Base-by-base conservation (phyloP, 2,113 vertebrate genomes). In the Desmodus rotundus region DNA sequence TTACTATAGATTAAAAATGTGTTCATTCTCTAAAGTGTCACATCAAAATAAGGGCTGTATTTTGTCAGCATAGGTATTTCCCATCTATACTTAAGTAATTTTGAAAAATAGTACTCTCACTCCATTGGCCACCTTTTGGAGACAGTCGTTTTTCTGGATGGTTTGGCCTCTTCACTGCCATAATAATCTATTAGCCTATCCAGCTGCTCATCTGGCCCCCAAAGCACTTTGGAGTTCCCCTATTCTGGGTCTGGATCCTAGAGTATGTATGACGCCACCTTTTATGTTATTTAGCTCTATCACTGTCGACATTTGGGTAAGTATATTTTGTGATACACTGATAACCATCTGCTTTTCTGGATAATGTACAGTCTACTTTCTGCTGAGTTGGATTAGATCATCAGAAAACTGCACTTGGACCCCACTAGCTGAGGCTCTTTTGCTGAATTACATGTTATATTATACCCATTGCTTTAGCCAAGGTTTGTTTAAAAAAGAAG, bases 31-130 rank as follows among this genome's bases (percentile, higher is more conserved):
- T 82, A 45, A 76, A 72, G 12, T 72, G 41, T 88, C 82, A 63
- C 7, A 50, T 38, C 47, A 12, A 95, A 93, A 70, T 65, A 58
- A 78, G 87, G 68, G 16, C 61, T 83, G 12, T 74, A 43, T 91
- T 97, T 94, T 94, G 47, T 91, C 94, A 92, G 73, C 67, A 45
- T 58, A 94, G 58, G 19, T 77, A 91, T 68, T 92, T 90, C 67
- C 63, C 72, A 61, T 77, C 5, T 77, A 0, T 83, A 41, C 36
- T 87, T 87, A 45, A 41, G 47, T 67, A 33, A 26, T 94, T 92
- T 90, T 77, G 81, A 68, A 33, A 84, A 89, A 73, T 3, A 28
- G 7, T 43, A 38, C 47, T 92, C 5, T 50, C 41, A 50, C 38
- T 54, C 61, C 28, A 12, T 33, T 67, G 45, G 20, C 41, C 4